A percentile compares a stretch with the other conserved stretches of the same genome.
Evolutionary conservation across 2,888 invertebrate genomes (phyloP).

Genomic region (Embidobia sp.): DNA sequence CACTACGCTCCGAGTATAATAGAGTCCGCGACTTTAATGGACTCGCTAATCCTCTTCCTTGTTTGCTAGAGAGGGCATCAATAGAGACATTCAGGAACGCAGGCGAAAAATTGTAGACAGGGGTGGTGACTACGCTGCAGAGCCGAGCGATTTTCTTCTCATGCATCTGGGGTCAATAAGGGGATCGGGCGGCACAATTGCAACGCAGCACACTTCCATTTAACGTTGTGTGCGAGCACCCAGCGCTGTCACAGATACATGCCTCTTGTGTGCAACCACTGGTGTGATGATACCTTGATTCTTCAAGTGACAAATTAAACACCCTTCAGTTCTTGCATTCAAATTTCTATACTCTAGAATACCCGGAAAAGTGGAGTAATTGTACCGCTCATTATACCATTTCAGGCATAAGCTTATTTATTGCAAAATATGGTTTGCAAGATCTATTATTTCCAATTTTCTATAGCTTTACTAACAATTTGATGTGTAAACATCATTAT

Average conservation of each 20-base stretch:
- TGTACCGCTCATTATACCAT: too few species aligned
- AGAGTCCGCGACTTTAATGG: conserved; percentile 82
- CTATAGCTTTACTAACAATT: too few species aligned
- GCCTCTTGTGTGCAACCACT: conserved; percentile 79
- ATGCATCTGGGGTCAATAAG: conserved; percentile 54
- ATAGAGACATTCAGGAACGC: conserved; percentile 58
- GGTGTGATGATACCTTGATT: conserved; percentile 78
- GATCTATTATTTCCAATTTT: too few species aligned
- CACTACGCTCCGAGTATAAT: conserved; percentile 79
- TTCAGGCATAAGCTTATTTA: too few species aligned
- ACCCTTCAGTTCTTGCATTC: conserved; percentile 67
- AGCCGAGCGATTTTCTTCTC: conserved; percentile 54
- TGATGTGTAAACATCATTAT: too few species aligned
- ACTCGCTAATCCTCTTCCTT: conserved; percentile 81
- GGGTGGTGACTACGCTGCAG: conserved; percentile 72
- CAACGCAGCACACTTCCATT: conserved; percentile 32
- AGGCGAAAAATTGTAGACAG: conserved; percentile 55
- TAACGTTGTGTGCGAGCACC: conserved; percentile 53
- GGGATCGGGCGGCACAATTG: conserved; percentile 44
- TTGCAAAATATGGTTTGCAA: too few species aligned
- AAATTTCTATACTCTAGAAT: conserved; percentile 40
- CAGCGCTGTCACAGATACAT: conserved; percentile 70
- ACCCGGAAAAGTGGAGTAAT: conserved; percentile 45
- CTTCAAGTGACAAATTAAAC: conserved; percentile 79
- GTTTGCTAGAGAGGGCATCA: conserved; percentile 76